Conservation (phyloP, 2,797 vertebrate genomes). For the Chelonia mydas region DNA sequence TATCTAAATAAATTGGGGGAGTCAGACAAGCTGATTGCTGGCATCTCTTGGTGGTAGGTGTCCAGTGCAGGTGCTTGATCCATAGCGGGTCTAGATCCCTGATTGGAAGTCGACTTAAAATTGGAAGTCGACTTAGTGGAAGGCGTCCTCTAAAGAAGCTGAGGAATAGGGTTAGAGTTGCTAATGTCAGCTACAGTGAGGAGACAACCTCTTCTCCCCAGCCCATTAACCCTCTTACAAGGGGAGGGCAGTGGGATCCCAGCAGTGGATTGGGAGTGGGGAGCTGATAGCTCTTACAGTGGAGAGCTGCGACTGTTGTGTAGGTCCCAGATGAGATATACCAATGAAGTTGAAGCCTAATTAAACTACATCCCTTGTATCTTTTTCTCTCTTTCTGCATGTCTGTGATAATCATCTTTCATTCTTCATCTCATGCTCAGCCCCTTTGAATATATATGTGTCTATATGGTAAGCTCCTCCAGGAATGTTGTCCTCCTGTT, state of each 20-base stretch:
- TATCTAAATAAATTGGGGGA: background rate
- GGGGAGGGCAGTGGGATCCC: background rate
- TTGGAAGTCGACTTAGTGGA: background rate
- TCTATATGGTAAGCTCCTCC: background rate
- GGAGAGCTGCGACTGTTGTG: background rate
- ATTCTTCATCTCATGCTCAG: background rate
- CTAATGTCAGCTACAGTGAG: accelerated
- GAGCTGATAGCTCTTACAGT: background rate
- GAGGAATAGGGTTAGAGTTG: background rate
- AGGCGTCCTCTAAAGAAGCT: background rate
- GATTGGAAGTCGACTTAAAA: background rate
- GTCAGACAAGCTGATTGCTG: background rate
- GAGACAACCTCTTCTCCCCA: background rate
- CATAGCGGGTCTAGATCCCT: background rate
- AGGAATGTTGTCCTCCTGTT: background rate
- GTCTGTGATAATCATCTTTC: background rate
- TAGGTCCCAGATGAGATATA: background rate
- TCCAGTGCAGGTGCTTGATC: background rate
- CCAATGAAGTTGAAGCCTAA: background rate
- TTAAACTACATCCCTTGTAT: background rate
- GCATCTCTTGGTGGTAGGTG: background rate
- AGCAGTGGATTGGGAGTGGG: background rate
- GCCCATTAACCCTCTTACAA: background rate
- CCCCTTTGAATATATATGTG: background rate
- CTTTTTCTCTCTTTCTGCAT: background rate